Evolutionary conservation across 2,113 vertebrate genomes (phyloP).

Genomic region (Eptatretus burgeri): DNA sequence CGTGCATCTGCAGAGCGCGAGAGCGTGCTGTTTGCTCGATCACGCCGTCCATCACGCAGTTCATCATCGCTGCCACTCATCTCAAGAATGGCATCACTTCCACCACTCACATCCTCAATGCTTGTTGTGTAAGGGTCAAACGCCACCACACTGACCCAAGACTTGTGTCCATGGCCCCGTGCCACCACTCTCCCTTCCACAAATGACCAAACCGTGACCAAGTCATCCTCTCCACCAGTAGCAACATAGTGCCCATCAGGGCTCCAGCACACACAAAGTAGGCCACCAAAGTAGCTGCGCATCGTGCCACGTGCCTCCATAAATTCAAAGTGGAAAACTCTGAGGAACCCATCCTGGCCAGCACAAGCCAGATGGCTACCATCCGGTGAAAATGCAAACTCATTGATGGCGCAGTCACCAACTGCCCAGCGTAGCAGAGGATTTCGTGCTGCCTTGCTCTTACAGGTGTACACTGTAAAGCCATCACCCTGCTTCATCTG

Average conservation of each 20-base stretch:
- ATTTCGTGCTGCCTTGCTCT: slow-evolving; percentile 92
- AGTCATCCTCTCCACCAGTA: slow-evolving; percentile 77
- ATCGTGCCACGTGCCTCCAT: slow-evolving; percentile 85
- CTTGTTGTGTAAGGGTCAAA: slow-evolving; percentile 93
- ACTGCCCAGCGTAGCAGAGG: slow-evolving; percentile 88
- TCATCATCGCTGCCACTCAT: slow-evolving; percentile 92
- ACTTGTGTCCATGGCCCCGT: slow-evolving; percentile 74
- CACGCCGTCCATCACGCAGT: slow-evolving; percentile 49
- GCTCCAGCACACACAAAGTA: slow-evolving; percentile 96
- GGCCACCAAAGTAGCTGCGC: slow-evolving; percentile 95
- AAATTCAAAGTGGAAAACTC: slow-evolving; percentile 75
- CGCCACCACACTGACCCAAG: slow-evolving; percentile 88
- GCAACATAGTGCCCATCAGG: slow-evolving; percentile 84
- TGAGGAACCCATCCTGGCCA: slow-evolving; percentile 85
- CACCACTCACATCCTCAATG: slow-evolving; percentile 48
- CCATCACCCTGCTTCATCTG: slow-evolving; percentile 84
- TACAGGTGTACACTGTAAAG: slow-evolving; percentile 88
- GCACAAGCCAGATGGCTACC: slow-evolving; percentile 81
- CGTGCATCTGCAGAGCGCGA: slow-evolving; percentile 82
- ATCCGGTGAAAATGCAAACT: slow-evolving; percentile 91
- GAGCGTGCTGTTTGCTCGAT: slow-evolving; percentile 61
- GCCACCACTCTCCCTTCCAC: slow-evolving; percentile 72
- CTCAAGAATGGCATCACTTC: slow-evolving; percentile 40
- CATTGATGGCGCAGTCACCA: slow-evolving; percentile 77
- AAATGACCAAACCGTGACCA: slow-evolving; percentile 94